Conservation (phyloP, 2,113 vertebrate genomes). For the Corapipo altera region DNA sequence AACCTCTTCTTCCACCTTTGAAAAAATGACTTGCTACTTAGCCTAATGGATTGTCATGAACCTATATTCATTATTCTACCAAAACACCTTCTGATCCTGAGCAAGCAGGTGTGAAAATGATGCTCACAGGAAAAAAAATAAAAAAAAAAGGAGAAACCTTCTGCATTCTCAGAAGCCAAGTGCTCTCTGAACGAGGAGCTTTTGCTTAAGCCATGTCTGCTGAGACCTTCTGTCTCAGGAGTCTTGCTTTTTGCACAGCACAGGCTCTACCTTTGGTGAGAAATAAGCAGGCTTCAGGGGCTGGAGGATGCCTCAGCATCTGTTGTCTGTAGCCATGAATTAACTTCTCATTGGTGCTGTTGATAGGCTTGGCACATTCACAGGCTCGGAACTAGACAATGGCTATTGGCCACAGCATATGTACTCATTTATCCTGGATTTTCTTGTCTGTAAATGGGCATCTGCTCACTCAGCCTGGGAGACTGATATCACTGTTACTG, state of each 20-base stretch:
- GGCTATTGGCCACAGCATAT: not conserved
- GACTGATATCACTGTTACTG: not conserved
- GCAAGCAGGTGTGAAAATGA: not conserved
- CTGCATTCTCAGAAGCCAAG: not conserved
- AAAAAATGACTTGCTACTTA: not conserved
- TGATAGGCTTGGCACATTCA: not conserved
- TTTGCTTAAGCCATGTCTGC: not conserved
- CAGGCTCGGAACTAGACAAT: not conserved
- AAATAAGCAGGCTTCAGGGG: not conserved
- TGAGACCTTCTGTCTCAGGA: not conserved
- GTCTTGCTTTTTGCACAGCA: not conserved
- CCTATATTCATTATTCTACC: not conserved
- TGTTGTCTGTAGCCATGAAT: not conserved
- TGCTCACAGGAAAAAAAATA: not conserved
- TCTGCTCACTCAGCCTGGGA: not conserved
- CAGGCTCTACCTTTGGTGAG: not conserved
- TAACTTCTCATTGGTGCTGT: not conserved
- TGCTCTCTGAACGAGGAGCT: not conserved
- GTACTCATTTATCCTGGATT: not conserved
- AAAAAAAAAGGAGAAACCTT: not conserved
- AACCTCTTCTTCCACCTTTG: not conserved
- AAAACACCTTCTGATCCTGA: not conserved
- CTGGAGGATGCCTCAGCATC: not conserved
- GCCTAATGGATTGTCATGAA: not conserved
- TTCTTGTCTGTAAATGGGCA: not conserved